Evolutionary conservation across 2,113 vertebrate species (phyloP).

Genomic region (Uria lomvia): DNA sequence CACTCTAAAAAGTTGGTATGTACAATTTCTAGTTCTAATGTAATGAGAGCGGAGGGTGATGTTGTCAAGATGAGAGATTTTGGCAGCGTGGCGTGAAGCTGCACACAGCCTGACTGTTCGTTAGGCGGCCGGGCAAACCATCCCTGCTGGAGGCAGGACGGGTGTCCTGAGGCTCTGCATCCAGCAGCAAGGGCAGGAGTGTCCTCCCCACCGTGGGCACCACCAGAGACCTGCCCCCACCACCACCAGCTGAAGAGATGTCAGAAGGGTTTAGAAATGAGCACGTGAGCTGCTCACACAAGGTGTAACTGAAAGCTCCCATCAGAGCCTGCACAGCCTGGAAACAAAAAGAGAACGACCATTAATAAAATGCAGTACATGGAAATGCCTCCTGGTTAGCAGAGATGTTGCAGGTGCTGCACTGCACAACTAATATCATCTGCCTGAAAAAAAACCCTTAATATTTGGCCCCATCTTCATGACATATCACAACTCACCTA

Average conservation of each 20-base stretch:
- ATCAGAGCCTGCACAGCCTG: neutral
- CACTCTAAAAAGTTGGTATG: neutral
- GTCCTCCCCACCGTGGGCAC: neutral
- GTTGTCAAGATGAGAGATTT: neutral
- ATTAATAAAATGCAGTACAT: neutral
- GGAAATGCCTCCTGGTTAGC: neutral
- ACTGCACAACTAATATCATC: neutral
- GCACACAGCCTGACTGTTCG: fast-evolving
- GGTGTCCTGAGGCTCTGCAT: neutral
- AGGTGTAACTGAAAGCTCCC: neutral
- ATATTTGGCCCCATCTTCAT: neutral
- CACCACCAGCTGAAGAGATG: neutral
- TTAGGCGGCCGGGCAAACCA: fast-evolving
- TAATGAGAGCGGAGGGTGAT: neutral
- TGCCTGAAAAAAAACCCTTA: neutral
- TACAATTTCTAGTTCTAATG: neutral
- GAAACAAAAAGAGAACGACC: neutral
- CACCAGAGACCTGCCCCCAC: fast-evolving
- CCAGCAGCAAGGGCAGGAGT: fast-evolving
- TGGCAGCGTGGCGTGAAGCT: neutral
- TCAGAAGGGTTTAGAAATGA: neutral
- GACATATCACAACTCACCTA: neutral
- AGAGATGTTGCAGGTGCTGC: neutral
- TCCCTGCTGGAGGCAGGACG: neutral
- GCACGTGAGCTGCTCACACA: fast-evolving